phyloP scores from a whole-genome alignment of 2,888 invertebrate genomes.

The Drosophila borborema region DNA sequence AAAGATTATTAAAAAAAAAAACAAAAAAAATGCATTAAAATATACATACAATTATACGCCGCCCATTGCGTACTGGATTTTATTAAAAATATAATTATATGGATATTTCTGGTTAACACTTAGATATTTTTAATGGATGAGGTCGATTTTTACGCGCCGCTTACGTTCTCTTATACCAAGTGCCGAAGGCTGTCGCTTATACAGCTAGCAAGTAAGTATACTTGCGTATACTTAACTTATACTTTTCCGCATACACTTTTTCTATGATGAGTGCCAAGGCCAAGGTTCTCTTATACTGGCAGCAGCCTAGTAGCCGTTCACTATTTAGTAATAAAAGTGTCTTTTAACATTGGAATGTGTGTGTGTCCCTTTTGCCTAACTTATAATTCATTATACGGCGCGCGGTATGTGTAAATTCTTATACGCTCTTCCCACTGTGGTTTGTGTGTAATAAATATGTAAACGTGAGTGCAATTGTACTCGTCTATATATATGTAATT shows the following conservation, averaged over 20 bases:
- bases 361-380: background rate
- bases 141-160: background rate
- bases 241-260: background rate
- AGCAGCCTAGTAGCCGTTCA: background rate
- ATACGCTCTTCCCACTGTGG: background rate
- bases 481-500: no score
- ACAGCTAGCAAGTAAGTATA: background rate
- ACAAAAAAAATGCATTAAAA: slow-evolving; percentile 56
- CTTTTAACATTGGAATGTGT: background rate
- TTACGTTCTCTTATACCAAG: background rate
- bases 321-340: no score
- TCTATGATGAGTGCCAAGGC: background rate
- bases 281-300: background rate
- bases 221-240: background rate
- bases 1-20: slow-evolving; percentile 52
- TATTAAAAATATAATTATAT: slow-evolving; percentile 19
- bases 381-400: background rate
- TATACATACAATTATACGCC: slow-evolving; percentile 60
- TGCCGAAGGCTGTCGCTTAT: background rate
- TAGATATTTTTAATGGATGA: background rate
- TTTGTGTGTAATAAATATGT: background rate
- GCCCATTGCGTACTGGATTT: slow-evolving; percentile 31
- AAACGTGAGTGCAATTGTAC: background rate
- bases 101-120: background rate
- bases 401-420: background rate